Evolutionary conservation across 2,113 vertebrate genomes (phyloP).

Genomic region (Varanus komodoensis): DNA sequence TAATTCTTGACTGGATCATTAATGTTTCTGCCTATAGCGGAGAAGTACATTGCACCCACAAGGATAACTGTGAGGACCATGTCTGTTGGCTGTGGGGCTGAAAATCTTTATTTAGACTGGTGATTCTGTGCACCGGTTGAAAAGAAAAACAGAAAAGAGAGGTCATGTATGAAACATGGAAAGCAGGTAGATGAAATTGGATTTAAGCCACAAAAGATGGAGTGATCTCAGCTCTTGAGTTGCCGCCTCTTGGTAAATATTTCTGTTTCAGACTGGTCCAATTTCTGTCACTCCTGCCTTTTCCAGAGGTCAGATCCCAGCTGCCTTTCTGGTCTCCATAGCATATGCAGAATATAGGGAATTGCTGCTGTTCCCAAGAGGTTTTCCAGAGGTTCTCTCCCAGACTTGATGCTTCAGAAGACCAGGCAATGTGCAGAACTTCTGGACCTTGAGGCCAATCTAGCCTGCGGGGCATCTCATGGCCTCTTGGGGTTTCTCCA

Average conservation of each 20-base stretch:
- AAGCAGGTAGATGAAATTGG: neutral
- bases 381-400: conserved; percentile 18
- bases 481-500: no score
- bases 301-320: conserved; percentile 26
- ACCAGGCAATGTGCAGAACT: neutral
- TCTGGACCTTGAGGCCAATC: no score
- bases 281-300: rapidly evolving
- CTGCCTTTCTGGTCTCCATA: conserved; percentile 49
- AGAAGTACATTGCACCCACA: conserved; percentile 4
- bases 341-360: neutral
- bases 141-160: neutral
- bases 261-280: neutral
- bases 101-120: neutral
- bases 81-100: neutral
- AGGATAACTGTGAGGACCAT: neutral
- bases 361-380: conserved; percentile 47
- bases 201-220: neutral
- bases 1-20: neutral
- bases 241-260: neutral
- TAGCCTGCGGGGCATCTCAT: no score
- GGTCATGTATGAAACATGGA: neutral
- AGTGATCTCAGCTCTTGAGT: neutral
- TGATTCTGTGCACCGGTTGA: neutral
- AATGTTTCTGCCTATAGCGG: neutral
- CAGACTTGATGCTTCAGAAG: conserved; percentile 10